A percentile compares a stretch with the other conserved stretches of the same genome.
Evolutionary conservation across 2,113 vertebrate species (phyloP).

Genomic region (Probosciger aterrimus): DNA sequence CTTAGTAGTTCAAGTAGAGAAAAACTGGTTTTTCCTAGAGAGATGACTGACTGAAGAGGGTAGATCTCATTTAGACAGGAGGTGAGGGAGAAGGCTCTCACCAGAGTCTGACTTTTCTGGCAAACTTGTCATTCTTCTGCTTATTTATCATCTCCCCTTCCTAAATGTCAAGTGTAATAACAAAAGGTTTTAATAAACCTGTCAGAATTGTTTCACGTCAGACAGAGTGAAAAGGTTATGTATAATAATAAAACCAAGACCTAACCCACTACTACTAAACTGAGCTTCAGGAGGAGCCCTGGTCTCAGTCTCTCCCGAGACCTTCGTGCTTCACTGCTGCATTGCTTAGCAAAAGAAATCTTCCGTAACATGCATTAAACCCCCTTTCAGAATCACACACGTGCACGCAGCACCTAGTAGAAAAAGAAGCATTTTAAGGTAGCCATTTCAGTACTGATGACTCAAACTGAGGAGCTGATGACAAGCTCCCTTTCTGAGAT

Average conservation of each 20-base stretch:
- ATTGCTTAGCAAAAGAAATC: background rate
- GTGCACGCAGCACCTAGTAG: background rate
- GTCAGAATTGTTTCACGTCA: conserved; percentile 58
- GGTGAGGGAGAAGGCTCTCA: conserved; percentile 4
- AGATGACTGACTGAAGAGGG: background rate
- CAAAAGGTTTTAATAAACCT: conserved; percentile 66
- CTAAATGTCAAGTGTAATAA: conserved; percentile 65
- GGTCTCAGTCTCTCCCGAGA: background rate
- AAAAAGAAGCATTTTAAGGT: background rate
- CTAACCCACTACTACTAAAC: background rate
- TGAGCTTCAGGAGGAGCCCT: background rate
- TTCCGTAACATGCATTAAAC: background rate
- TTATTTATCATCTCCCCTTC: conserved; percentile 61
- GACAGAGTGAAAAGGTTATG: conserved; percentile 61
- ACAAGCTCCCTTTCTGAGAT: conserved; percentile 20
- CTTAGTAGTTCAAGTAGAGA: background rate
- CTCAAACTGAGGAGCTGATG: conserved; percentile 35
- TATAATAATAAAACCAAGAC: conserved; percentile 38
- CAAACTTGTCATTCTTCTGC: conserved; percentile 14
- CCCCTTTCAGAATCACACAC: background rate
- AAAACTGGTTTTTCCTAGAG: background rate
- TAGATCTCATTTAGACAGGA: conserved; percentile 8
- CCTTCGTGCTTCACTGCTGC: background rate
- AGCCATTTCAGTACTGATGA: conserved; percentile 1
- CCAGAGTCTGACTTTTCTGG: background rate